Evolutionary conservation across 2,113 vertebrate species (phyloP), one percentile per base, ranked within the genome.

Genomic region (Cephalopholis sonnerati): DNA sequence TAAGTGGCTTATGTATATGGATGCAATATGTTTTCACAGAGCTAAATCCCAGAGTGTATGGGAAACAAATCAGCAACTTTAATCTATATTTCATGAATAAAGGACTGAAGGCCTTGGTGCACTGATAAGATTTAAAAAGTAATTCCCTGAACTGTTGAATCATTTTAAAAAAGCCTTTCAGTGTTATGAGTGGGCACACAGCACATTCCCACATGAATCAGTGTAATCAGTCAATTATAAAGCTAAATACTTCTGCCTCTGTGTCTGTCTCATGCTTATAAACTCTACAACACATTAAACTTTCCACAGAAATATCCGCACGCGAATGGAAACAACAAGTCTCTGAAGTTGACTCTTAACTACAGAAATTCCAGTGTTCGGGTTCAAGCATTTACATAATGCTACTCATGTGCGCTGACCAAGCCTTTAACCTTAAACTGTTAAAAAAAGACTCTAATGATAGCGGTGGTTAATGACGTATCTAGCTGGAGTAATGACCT

Each of bases 401-500:
- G 17, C 9, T 17, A 5, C 7, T 39, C 36, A 16, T 73, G 46
- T 41, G 71, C 76, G 15, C 36, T 61, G 74, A 70, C 69, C 62
- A 54, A 64, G 32, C 41, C 66, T 85, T 87, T 77, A 66, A 84
- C 80, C 82, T 69, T 50, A 83, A 79, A 85, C 68, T 18, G 72
- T 69, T 48, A 55, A 83, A 62, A 77, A 32, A 41, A 58, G 36
- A 72, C 36, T 58, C 36, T 70, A 78, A 85, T 72, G 77, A 87
- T 62, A 41, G 77, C 70, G 0, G 68, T 77, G 67, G 79, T 71
- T 91, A 91, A 92, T 77, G 92, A 84, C 24, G 46, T 80, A 71
- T 82, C 69, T 74, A n/a, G 72, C 75, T 51, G 41, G 73, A 77
- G 86, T 89, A 92, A 92, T 86, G 90, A 89, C 71, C 86, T 73